phyloP scores from a whole-genome alignment of 2,888 invertebrate species.

The Drosophila picticornis region DNA sequence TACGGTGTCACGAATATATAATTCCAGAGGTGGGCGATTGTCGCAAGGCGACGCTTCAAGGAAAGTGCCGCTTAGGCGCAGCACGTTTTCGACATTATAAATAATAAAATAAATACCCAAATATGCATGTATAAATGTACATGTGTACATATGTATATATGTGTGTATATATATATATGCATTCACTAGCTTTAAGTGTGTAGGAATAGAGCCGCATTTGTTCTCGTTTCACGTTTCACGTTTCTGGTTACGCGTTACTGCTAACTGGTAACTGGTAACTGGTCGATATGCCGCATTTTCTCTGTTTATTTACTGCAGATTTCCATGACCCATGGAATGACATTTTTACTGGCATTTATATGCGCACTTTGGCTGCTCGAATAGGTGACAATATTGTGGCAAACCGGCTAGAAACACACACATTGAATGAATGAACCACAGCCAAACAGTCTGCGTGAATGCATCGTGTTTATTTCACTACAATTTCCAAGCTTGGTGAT shows the following conservation, averaged over 20 bases:
- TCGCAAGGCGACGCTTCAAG: constrained; percentile 13
- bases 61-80: constrained; percentile 42
- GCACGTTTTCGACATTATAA: constrained; percentile 70
- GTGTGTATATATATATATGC: neutral
- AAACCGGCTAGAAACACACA: neutral
- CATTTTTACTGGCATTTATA: neutral
- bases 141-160: neutral
- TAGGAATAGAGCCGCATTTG: constrained; percentile 23
- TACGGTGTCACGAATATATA: neutral
- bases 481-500: neutral
- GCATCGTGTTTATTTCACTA: neutral
- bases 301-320: constrained; percentile 30
- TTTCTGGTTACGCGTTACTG: neutral
- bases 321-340: constrained; percentile 24
- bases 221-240: neutral
- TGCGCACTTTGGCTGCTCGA: neutral
- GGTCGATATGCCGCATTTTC: constrained; percentile 76
- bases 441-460: neutral
- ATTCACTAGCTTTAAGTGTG: constrained; percentile 1
- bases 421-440: too few relatives aligned
- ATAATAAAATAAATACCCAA: constrained; percentile 71
- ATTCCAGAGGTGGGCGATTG: neutral
- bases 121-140: constrained; percentile 3
- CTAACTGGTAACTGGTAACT: constrained; percentile 10
- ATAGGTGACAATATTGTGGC: neutral